phyloP scores from a whole-genome alignment of 2,888 invertebrate species.

The Nebria brevicollis region DNA sequence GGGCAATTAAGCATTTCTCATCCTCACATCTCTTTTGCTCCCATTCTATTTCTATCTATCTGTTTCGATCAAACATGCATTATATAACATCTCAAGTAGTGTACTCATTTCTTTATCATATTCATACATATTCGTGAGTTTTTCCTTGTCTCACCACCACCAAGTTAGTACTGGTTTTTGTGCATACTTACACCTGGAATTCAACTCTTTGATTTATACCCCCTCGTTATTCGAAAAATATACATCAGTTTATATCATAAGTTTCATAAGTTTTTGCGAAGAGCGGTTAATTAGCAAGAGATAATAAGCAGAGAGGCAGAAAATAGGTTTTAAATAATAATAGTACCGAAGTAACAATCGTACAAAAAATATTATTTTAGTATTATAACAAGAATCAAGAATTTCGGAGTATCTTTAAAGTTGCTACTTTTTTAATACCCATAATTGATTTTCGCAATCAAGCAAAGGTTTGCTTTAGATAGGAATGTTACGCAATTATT shows the following conservation, averaged over 20 bases:
- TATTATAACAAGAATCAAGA: no score
- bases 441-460: no score
- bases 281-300: slow-evolving; percentile 18
- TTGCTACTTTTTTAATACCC: no score
- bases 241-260: slow-evolving; percentile 32
- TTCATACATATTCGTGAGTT: background rate
- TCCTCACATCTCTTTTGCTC: background rate
- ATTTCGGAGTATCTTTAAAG: no score
- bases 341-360: no score
- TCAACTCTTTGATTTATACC: slow-evolving; percentile 17
- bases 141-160: background rate
- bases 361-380: no score
- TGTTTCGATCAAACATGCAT: background rate
- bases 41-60: background rate
- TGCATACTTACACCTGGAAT: background rate
- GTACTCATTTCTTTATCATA: background rate
- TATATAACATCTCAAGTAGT: background rate
- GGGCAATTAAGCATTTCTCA: background rate
- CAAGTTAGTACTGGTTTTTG: background rate
- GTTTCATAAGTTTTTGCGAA: slow-evolving; percentile 15
- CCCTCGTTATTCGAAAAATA: slow-evolving; percentile 23
- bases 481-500: no score
- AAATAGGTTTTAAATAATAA: background rate
- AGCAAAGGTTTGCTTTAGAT: no score
- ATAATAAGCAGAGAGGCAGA: slow-evolving; percentile 21